phyloP scores from a whole-genome alignment of 2,888 invertebrate species.

The Cyrtodaria siliqua region DNA sequence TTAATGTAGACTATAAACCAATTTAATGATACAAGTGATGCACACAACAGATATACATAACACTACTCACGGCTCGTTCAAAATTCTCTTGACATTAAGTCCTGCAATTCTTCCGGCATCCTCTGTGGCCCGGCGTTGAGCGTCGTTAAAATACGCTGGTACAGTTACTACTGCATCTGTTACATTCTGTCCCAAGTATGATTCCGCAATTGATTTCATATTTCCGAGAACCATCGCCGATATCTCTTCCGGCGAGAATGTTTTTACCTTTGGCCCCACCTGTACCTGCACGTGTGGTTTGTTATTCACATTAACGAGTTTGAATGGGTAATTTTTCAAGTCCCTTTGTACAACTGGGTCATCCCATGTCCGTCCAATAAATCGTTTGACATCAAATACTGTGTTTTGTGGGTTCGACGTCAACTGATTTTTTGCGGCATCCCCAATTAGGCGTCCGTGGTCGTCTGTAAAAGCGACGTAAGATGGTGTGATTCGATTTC shows the following conservation, averaged over 20 bases:
- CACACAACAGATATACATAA: too few species aligned
- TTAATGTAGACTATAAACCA: too few species aligned
- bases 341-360: conserved; percentile 80
- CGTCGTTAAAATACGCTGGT: conserved; percentile 86
- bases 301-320: conserved; percentile 90
- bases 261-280: conserved; percentile 91
- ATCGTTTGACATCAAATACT: conserved; percentile 86
- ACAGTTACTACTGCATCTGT: conserved; percentile 85
- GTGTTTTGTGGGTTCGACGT: conserved; percentile 92
- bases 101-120: conserved; percentile 86
- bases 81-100: conserved; percentile 87
- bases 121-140: conserved; percentile 89
- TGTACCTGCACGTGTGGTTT: conserved; percentile 76
- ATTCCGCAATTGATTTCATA: conserved; percentile 90
- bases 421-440: conserved; percentile 95
- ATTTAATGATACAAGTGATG: too few species aligned
- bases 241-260: conserved; percentile 95
- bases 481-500: conserved; percentile 98
- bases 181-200: conserved; percentile 88
- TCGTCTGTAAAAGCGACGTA: conserved; percentile 98
- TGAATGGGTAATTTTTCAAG: conserved; percentile 83
- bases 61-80: conserved; percentile 88
- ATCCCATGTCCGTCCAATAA: conserved; percentile 81
- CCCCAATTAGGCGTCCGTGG: conserved; percentile 98
- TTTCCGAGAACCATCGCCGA: conserved; percentile 96